Percentiles rank a stretch among this genome's conserved stretches.
Evolutionary conservation across 2,888 invertebrate genomes (phyloP).

Genomic region (Dinocampus coccinellae): DNA sequence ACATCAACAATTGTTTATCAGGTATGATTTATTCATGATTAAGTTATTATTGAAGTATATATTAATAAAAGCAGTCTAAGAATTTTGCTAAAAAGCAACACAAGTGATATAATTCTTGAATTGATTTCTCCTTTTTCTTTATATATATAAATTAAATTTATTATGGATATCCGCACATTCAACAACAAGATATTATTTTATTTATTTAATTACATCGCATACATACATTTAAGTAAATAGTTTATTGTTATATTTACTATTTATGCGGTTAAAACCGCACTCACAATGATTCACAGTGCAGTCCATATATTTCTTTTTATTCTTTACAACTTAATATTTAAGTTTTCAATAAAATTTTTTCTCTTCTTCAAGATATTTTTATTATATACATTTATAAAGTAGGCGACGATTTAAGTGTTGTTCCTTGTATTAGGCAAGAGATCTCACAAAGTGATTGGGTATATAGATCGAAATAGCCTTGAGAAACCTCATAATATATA

Average conservation of each 20-base stretch:
- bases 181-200: not conserved
- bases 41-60: not conserved
- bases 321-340: not conserved
- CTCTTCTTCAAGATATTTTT: not conserved
- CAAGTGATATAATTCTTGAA: not conserved
- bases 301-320: not conserved
- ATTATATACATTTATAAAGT: not conserved
- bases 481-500: not conserved
- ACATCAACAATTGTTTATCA: not conserved
- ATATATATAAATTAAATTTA: not conserved
- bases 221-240: not conserved
- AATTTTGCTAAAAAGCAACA: not conserved
- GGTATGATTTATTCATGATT: not conserved
- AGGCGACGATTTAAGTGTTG: not conserved
- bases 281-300: not conserved
- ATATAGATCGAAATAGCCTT: not conserved
- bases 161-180: not conserved
- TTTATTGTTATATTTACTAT: not conserved
- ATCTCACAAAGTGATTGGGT: not conserved
- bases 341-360: not conserved
- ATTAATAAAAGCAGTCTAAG: not conserved
- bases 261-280: not conserved
- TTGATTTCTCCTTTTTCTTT: not conserved
- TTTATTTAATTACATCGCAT: conserved; percentile 1
- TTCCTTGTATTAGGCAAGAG: not conserved